Conservation (phyloP, 2,888 invertebrate species). For the Syrista parreyssii region DNA sequence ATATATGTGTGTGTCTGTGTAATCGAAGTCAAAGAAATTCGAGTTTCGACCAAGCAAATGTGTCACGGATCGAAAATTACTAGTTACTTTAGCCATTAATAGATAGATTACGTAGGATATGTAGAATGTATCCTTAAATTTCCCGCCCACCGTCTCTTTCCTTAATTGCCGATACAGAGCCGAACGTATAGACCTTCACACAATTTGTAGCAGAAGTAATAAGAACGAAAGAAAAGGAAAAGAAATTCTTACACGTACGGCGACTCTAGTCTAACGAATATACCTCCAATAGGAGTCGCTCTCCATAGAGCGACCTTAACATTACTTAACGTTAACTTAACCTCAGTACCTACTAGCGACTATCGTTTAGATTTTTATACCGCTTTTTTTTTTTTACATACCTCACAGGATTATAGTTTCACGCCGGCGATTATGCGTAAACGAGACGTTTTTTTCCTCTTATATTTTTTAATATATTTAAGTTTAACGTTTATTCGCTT, state of each 20-base stretch:
- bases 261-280: constrained; percentile 64
- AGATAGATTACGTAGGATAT: neutral
- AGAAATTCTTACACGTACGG: constrained; percentile 42
- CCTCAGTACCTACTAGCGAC: constrained; percentile 58
- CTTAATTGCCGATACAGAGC: neutral
- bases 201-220: neutral
- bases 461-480: neutral
- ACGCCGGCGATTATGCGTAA: neutral
- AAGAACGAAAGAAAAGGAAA: neutral
- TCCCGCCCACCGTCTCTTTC: neutral
- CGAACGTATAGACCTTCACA: neutral
- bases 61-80: neutral
- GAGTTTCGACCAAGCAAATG: neutral
- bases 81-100: neutral
- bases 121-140: neutral
- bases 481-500: neutral
- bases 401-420: constrained; percentile 43
- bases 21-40: neutral
- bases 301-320: constrained; percentile 31
- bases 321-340: constrained; percentile 53
- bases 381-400: constrained; percentile 44
- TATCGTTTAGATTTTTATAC: constrained; percentile 51
- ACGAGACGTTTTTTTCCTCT: neutral
- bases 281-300: constrained; percentile 54
- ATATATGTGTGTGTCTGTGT: neutral